phyloP scores from a whole-genome alignment of 2,113 vertebrate species.

The Recurvirostra avosetta region DNA sequence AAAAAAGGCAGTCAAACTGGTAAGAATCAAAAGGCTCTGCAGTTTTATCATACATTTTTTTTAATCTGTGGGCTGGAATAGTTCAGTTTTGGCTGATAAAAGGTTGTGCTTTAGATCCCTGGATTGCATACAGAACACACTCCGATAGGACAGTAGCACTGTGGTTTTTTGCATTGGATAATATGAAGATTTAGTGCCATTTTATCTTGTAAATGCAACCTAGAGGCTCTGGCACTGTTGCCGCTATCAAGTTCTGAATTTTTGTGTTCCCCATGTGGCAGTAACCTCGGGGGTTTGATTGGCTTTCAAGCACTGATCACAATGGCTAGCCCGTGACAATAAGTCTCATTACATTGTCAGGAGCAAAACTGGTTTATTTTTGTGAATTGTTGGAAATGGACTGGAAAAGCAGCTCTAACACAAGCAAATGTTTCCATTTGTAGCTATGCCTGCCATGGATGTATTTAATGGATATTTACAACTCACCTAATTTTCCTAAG shows the following conservation, averaged over 20 bases:
- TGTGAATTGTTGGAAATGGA: background rate
- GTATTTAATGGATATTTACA: slow-evolving; percentile 80
- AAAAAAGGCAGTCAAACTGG: background rate
- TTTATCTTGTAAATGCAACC: background rate
- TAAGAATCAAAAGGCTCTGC: background rate
- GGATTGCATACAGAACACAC: background rate
- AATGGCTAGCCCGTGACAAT: background rate
- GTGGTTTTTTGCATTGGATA: background rate
- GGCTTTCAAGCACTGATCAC: background rate
- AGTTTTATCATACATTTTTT: background rate
- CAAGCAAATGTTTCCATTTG: slow-evolving; percentile 60
- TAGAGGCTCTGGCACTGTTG: background rate
- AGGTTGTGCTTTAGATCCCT: background rate
- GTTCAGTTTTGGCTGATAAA: background rate
- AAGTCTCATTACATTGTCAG: background rate
- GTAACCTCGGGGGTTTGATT: background rate
- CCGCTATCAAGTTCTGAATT: background rate
- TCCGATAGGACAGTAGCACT: background rate
- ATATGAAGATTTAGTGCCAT: background rate
- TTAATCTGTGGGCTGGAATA: background rate
- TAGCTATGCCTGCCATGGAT: slow-evolving; percentile 66
- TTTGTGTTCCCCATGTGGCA: background rate
- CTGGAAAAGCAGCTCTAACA: slow-evolving; percentile 73
- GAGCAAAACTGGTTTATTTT: background rate
- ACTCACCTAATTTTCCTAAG: slow-evolving; percentile 68